Evolutionary conservation across 1,140 invertebrate genomes (phyloP), one percentile per base, ranked within the genome.

Genomic region (Anadara kagoshimensis): DNA sequence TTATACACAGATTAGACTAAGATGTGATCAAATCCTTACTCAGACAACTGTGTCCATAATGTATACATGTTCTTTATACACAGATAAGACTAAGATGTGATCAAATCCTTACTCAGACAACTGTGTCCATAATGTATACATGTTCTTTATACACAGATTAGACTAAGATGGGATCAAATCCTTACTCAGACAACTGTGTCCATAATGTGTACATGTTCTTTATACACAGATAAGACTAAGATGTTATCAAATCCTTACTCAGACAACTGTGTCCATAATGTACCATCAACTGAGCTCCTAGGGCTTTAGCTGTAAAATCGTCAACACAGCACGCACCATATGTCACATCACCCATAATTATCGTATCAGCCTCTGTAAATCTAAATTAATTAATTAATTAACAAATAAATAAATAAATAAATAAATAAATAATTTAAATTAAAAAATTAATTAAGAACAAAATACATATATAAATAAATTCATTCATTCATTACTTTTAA

Each of bases 321-420:
- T 99, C 98, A n/a, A 99, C 94, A 90, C 98, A 99, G 88, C 98
- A 99, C 5, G 98, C 98, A 57, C 98, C 98, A 89, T 99, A 99
- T 3, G 97, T 98, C 0, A 98, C 95, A 91, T 99, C 98, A 16
- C 96, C 97, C 96, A 99, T 97, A 73, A 99, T 98, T 18, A 99
- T 92, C n/a, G 94, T 94, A 73, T 99, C 97, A 36, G 95, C 96
- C 57, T 93, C 92, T 16, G 97, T 97, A 86, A 99, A 98, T 63
- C 94, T 90, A 59, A n/a, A 29, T 12, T 58, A 45, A 66, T 18
- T 29, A 12, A 53, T 56, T 10, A 18, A 58, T 29, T 4, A 47
- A 63, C 18, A 65, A 71, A 53, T 5, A 71, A 67, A 29, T 12
- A 62, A 45, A 66, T 18, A 45, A 12, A 53, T 56, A 22, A 18